These are phyloP conservation scores for Labeo catla DNA, from an alignment of 2,113 vertebrate species.

Conservation along the genomic window DNA sequence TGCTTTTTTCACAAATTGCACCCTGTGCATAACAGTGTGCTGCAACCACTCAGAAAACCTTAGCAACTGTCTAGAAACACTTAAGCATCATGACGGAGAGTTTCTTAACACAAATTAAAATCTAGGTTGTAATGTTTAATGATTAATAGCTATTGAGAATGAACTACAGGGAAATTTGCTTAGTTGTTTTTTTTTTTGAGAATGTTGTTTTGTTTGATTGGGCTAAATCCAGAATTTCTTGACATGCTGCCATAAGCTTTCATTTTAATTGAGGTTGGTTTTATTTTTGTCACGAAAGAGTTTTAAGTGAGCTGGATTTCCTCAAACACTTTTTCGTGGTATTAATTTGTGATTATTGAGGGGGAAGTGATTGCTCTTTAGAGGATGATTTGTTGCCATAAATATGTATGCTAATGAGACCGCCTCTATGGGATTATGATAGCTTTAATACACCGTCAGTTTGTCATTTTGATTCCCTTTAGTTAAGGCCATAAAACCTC, in stretches of 20 bases:
- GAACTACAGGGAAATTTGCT: background rate
- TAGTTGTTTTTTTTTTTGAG: background rate
- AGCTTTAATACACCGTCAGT: conserved; percentile 53
- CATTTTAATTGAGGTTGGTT: conserved; percentile 32
- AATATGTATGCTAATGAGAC: conserved; percentile 67
- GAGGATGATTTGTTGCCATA: conserved; percentile 68
- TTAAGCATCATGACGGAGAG: background rate
- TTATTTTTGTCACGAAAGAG: conserved; percentile 44
- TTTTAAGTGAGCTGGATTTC: conserved; percentile 7
- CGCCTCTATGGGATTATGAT: conserved; percentile 67
- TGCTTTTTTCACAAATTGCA: no score
- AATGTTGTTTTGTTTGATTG: conserved; percentile 17
- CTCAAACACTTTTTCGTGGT: conserved; percentile 57
- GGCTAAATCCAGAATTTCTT: conserved; percentile 19
- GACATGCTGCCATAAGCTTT: conserved; percentile 10
- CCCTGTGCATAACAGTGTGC: background rate
- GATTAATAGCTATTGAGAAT: background rate
- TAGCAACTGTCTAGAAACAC: background rate
- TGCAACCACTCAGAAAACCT: background rate
- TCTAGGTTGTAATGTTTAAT: background rate
- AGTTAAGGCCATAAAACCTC: conserved; percentile 31
- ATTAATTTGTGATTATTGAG: conserved; percentile 65
- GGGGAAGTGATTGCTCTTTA: conserved; percentile 61
- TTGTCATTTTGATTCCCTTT: conserved; percentile 48
- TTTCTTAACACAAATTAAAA: background rate